Evolutionary conservation across 1,140 invertebrate genomes (phyloP), one percentile per base, ranked within the genome.

Genomic region (Lasioglossum albipes): DNA sequence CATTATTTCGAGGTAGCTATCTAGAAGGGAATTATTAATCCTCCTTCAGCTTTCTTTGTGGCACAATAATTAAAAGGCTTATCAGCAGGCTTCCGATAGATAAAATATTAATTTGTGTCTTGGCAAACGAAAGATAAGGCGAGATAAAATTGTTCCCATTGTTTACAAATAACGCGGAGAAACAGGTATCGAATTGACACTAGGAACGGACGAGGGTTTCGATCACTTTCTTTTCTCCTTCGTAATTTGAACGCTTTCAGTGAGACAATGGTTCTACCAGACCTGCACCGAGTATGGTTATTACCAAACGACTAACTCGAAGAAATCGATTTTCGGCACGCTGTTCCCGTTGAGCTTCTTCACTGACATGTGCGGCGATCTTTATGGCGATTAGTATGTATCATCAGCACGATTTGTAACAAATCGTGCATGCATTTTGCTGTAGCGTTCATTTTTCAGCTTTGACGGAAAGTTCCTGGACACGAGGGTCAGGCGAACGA

Each of bases 221-320:
- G 9, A 49, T 49, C 13, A 49, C 45, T 12, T 9, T 10, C 18
- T 31, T 45, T 12, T 22, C 2, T 31, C 13, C 2, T 20, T 62
- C 36, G 52, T 22, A 42, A 68, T 4, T 57, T n/a, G 13, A 2
- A 12, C 64, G 2, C 31, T 87, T 91, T 72, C 86, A 95, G 96
- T 90, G 76, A 94, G 95, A 12, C 95, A 95, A 64, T 98, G 97
- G 97, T 94, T 94, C 41, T 97, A 97, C 87, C 97, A 97, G 91
- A 97, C 96, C 0, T 98, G 97, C 91, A 96, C 95, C 18, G 97
- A 98, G 91, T 98, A 96, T 87, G 97, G 97, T 49, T 98, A 95
- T 92, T 98, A 95, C 91, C 97, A 97, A 92, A 96, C 96, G 1
- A 95, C 96, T 0, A 95, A 94, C 75, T 94, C 94, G 0, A 81